Evolutionary conservation across 2,888 invertebrate species (phyloP).

Genomic region (Agrotis ipsilon): DNA sequence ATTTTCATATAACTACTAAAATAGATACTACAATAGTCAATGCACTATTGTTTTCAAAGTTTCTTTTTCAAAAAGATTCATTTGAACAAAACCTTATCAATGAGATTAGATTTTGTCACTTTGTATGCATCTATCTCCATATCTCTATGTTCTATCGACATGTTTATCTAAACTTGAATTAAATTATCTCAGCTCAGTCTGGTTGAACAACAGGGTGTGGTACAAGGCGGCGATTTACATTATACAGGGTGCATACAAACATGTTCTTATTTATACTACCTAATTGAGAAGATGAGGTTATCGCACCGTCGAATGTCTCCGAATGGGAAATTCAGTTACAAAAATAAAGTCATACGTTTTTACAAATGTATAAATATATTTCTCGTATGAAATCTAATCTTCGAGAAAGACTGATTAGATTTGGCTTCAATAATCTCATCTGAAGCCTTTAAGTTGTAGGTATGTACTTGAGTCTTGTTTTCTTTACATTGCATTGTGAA

Average conservation of each 20-base stretch:
- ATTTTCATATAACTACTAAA: too few relatives aligned
- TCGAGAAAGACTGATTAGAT: slow-evolving; percentile 63
- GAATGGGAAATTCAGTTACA: slow-evolving; percentile 59
- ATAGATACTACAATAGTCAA: too few relatives aligned
- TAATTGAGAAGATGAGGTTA: slow-evolving; percentile 40
- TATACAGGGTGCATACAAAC: slow-evolving; percentile 9
- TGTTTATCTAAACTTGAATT: slow-evolving; percentile 47
- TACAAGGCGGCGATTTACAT: slow-evolving; percentile 1
- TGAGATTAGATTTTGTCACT: slow-evolving; percentile 27
- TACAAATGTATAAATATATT: slow-evolving; percentile 45
- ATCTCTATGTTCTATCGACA: slow-evolving; percentile 19
- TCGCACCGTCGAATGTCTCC: slow-evolving; percentile 32
- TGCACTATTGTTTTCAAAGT: slow-evolving; percentile 15
- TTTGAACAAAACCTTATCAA: slow-evolving; percentile 9
- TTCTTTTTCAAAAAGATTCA: slow-evolving; percentile 13
- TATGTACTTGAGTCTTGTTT: slow-evolving; percentile 27
- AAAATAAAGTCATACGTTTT: slow-evolving; percentile 57
- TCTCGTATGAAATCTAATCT: slow-evolving; percentile 59
- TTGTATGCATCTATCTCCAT: slow-evolving; percentile 18
- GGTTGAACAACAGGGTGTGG: slow-evolving; percentile 11
- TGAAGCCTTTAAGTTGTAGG: slow-evolving; percentile 32
- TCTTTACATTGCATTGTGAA: slow-evolving; percentile 32
- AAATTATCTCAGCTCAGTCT: slow-evolving; percentile 28
- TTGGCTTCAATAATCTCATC: slow-evolving; percentile 45
- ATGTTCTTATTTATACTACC: slow-evolving; percentile 12